Evolutionary conservation across 23 tunicate genomes (phyloP), one percentile per base, ranked within the genome.

Genomic region (Diplosoma virens): DNA sequence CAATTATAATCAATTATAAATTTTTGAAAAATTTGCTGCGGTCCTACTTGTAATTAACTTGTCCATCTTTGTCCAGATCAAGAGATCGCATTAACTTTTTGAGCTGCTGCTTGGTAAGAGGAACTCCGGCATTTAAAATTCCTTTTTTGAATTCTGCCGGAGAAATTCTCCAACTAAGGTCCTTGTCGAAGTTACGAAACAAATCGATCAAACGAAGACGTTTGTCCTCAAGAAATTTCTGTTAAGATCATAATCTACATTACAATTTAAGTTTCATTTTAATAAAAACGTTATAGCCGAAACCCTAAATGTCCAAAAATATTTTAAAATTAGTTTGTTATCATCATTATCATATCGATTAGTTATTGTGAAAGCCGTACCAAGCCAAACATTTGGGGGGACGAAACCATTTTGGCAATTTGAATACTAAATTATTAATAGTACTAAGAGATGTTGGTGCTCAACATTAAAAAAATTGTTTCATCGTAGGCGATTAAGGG

Each of bases 111-210:
- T 76, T 82, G 25, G 82, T 59, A 25, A 87, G 56, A 17, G 79
- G 75, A 14, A 87, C 71, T 3, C 95, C 95, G 28, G 87, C 87
- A 30, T 87, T 47, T 37, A 14, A 3, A 31, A 87, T 82, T 1
- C 95, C 95, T 58, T 69, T 87, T 41, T 59, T 68, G 61, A 87
- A 87, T 32, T 87, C 95, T 11, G 41, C 56, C 27, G 87, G 87
- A 7, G 95, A 76, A 66, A 87, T 87, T 55, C 69, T 81, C 95
- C 95, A 87, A 66, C 95, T 87, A 23, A 71, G 71, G 36, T 87
- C 95, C 47, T 87, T 87, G 79, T 87, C 95, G 31, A 87, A 87
- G 35, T 66, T 87, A 22, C 79, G 79, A 69, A 87, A 87, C 25
- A 87, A 78, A 50, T 87, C 95, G 66, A 87, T 58, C 59, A 87